Conservation (phyloP, 2,888 invertebrate species). For the Caenorhabditis virilis region DNA sequence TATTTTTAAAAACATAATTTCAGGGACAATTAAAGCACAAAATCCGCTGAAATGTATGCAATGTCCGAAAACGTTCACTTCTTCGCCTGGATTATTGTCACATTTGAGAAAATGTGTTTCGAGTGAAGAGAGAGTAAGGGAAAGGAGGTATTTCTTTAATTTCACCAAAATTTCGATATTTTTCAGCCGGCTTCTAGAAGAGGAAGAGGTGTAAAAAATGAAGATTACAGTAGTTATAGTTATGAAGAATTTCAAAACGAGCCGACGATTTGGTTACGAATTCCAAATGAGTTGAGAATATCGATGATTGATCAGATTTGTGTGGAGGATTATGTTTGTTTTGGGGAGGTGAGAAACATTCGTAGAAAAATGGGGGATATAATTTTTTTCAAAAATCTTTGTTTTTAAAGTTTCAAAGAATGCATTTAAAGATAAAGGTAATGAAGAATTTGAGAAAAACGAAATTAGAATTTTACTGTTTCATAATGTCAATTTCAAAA, state of each 20-base stretch:
- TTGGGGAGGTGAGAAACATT: too few species aligned
- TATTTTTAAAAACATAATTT: neutral
- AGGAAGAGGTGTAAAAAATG: neutral
- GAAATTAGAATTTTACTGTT: too few species aligned
- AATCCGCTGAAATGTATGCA: conserved; percentile 16
- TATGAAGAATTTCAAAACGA: neutral
- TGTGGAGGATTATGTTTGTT: too few species aligned
- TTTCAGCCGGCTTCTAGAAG: too few species aligned
- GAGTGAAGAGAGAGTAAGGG: neutral
- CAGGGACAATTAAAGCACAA: neutral
- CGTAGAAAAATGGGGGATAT: too few species aligned
- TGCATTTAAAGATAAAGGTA: too few species aligned
- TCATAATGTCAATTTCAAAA: too few species aligned
- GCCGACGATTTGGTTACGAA: conserved; percentile 20
- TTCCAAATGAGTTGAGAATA: neutral
- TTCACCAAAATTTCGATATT: too few species aligned
- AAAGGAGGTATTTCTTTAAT: too few species aligned
- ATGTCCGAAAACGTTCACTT: conserved; percentile 10
- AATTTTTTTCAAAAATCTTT: too few species aligned
- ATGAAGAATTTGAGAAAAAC: too few species aligned
- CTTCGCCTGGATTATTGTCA: conserved; percentile 5
- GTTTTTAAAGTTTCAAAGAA: too few species aligned
- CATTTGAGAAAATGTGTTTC: conserved; percentile 15
- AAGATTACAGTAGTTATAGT: neutral
- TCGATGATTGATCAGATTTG: neutral